Conservation (phyloP, 1,140 invertebrate species). For the Drosophila ercepeae region DNA sequence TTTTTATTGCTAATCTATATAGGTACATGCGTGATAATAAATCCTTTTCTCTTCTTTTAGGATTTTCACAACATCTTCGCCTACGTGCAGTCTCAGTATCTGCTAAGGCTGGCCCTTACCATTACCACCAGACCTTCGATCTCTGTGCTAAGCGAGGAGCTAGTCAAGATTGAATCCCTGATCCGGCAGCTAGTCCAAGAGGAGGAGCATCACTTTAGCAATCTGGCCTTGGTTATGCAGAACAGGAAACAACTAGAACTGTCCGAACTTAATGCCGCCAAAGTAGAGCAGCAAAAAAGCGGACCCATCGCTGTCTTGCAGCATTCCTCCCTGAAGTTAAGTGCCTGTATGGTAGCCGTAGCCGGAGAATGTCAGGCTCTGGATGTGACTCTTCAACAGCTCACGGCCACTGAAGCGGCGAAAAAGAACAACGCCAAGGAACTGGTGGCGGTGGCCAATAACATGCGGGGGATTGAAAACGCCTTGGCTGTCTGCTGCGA, state of each 20-base stretch:
- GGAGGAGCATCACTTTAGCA: conserved; percentile 78
- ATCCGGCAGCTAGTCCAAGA: conserved; percentile 75
- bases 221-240: conserved; percentile 67
- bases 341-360: conserved; percentile 80
- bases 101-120: conserved; percentile 73
- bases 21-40: too few species aligned
- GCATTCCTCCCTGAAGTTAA: conserved; percentile 76
- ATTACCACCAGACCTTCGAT: conserved; percentile 75
- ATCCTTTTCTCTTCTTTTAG: conserved; percentile 18
- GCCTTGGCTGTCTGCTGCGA: conserved; percentile 76
- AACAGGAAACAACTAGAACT: conserved; percentile 73
- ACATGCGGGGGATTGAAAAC: conserved; percentile 78
- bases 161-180: conserved; percentile 70
- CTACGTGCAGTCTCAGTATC: conserved; percentile 81
- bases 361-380: conserved; percentile 78
- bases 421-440: conserved; percentile 68
- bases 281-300: conserved; percentile 51
- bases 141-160: conserved; percentile 63
- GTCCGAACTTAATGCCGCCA: conserved; percentile 59
- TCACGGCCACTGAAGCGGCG: conserved; percentile 69
- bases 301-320: conserved; percentile 75
- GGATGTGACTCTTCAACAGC: conserved; percentile 70
- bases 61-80: conserved; percentile 83
- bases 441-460: conserved; percentile 73
- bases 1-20: neutral